These are phyloP conservation scores for Lysiphlebus fabarum DNA, from an alignment of 1,140 invertebrate species.

Conservation along the genomic window DNA sequence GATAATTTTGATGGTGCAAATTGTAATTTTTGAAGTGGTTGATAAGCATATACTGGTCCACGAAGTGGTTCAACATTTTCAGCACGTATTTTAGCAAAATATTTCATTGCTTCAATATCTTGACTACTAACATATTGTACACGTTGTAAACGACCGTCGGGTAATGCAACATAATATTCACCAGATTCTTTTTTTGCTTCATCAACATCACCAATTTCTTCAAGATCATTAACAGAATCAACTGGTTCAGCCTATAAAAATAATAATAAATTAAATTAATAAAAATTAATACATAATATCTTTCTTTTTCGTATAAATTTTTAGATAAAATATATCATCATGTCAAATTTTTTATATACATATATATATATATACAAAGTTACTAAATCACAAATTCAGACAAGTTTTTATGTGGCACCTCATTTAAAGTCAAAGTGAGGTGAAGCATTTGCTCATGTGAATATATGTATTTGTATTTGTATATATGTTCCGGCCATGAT, in stretches of 20 bases:
- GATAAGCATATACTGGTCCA: slow-evolving; percentile 57
- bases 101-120: slow-evolving; percentile 57
- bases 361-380: no score
- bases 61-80: slow-evolving; percentile 57
- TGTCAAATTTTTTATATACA: no score
- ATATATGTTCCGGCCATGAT: slow-evolving; percentile 35
- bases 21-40: slow-evolving; percentile 48
- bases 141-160: slow-evolving; percentile 54
- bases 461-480: neutral
- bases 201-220: slow-evolving; percentile 39
- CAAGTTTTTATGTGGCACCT: no score
- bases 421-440: no score
- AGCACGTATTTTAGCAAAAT: slow-evolving; percentile 55
- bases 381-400: no score
- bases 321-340: no score
- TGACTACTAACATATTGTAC: slow-evolving; percentile 55
- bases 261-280: neutral
- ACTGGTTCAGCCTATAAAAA: slow-evolving; percentile 40
- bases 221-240: slow-evolving; percentile 46
- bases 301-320: no score
- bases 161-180: slow-evolving; percentile 57
- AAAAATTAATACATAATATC: no score
- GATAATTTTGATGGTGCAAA: slow-evolving; percentile 33
- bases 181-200: slow-evolving; percentile 41
- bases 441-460: neutral